These are phyloP conservation scores for Mustela lutreola DNA, from an alignment of 2,113 vertebrate species.

Conservation along the genomic window DNA sequence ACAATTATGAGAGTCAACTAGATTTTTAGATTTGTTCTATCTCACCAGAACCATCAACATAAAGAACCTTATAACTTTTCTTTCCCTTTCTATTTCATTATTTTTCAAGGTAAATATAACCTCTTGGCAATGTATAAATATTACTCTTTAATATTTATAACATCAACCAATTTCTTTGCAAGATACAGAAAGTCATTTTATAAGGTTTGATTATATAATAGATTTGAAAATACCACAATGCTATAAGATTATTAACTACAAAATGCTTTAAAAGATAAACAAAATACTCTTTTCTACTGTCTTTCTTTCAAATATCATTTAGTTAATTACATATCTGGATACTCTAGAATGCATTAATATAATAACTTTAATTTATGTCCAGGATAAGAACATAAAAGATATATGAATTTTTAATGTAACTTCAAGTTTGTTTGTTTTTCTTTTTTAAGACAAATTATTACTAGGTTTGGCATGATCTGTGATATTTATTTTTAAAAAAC, in stretches of 20 bases:
- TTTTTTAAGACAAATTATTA: background rate
- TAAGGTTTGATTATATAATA: background rate
- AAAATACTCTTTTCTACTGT: background rate
- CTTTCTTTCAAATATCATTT: background rate
- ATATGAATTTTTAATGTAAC: background rate
- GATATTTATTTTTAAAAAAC: background rate
- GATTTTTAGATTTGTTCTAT: conserved; percentile 28
- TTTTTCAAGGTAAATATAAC: background rate
- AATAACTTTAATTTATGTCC: background rate
- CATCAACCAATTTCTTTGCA: background rate
- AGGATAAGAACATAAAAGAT: background rate
- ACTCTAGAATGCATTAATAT: background rate
- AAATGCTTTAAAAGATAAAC: conserved; percentile 46
- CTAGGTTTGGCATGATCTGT: background rate
- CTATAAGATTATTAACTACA: background rate
- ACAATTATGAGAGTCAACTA: conserved; percentile 9
- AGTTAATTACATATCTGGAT: background rate
- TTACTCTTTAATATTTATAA: background rate
- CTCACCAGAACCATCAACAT: background rate
- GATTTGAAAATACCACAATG: background rate
- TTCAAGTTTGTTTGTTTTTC: background rate
- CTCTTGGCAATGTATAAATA: background rate
- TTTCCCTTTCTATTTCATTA: conserved; percentile 2
- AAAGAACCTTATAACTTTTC: background rate
- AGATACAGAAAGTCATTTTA: background rate